A percentile compares a stretch with the other conserved stretches of the same genome.
phyloP scores from a whole-genome alignment of 2,888 invertebrate genomes.

The Actias luna region DNA sequence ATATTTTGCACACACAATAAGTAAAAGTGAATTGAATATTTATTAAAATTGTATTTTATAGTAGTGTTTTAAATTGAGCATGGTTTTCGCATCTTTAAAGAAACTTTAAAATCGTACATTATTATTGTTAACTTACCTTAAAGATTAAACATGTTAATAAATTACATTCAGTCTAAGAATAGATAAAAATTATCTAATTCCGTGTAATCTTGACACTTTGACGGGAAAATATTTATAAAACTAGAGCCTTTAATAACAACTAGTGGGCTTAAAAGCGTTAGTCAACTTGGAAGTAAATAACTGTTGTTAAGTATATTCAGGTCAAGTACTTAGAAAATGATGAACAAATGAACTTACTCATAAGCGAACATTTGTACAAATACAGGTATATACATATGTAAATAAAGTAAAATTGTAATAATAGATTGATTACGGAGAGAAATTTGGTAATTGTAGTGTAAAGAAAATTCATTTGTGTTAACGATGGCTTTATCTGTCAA shows the following conservation, averaged over 20 bases:
- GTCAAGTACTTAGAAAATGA: slow-evolving; percentile 65
- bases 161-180: neutral
- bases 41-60: neutral
- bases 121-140: neutral
- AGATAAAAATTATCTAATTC: slow-evolving; percentile 8
- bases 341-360: slow-evolving; percentile 44
- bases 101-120: neutral
- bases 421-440: neutral
- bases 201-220: neutral
- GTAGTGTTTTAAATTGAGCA: neutral
- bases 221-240: neutral
- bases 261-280: neutral
- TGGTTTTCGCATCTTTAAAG: neutral
- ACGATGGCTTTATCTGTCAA: too few species aligned
- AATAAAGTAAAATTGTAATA: neutral
- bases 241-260: neutral
- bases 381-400: neutral
- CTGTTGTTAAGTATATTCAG: slow-evolving; percentile 32
- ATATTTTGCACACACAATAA: neutral
- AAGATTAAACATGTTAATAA: neutral
- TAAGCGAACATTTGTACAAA: slow-evolving; percentile 22
- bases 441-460: neutral
- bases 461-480: neutral
- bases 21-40: neutral
- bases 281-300: slow-evolving; percentile 13